Evolutionary conservation across 2,888 invertebrate genomes (phyloP).

Genomic region (Leucania comma): DNA sequence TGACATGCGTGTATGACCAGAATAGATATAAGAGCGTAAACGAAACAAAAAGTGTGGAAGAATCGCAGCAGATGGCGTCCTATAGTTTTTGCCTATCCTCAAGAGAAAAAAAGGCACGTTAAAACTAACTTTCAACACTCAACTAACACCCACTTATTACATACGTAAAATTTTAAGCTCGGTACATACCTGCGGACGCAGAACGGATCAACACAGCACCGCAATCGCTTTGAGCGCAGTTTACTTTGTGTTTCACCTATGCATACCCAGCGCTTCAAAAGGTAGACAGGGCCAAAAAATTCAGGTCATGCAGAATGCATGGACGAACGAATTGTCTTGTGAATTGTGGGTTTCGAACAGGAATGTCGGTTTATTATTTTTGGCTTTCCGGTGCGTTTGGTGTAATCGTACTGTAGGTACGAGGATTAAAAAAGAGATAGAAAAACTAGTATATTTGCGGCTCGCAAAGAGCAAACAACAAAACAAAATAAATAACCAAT

Average conservation of each 20-base stretch:
- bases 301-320: constrained; percentile 41
- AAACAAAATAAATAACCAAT: too few species aligned
- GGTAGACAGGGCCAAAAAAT: constrained; percentile 42
- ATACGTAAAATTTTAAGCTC: constrained; percentile 14
- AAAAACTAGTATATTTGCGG: too few species aligned
- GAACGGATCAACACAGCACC: constrained; percentile 46
- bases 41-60: too few species aligned
- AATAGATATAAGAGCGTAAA: too few species aligned
- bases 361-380: background rate
- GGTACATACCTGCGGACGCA: constrained; percentile 17
- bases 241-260: constrained; percentile 56
- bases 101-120: too few species aligned
- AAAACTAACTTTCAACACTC: background rate
- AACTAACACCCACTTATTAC: background rate
- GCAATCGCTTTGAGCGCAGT: constrained; percentile 55
- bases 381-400: background rate
- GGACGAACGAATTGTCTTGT: constrained; percentile 41
- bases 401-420: background rate
- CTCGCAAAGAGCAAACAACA: too few species aligned
- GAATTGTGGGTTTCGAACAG: constrained; percentile 22
- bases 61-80: too few species aligned
- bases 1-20: too few species aligned
- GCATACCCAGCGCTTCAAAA: constrained; percentile 46
- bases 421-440: background rate
- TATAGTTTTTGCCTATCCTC: too few species aligned